These are phyloP conservation scores for Bombus terrestris DNA, from an alignment of 1,140 invertebrate species.

Conservation along the genomic window DNA sequence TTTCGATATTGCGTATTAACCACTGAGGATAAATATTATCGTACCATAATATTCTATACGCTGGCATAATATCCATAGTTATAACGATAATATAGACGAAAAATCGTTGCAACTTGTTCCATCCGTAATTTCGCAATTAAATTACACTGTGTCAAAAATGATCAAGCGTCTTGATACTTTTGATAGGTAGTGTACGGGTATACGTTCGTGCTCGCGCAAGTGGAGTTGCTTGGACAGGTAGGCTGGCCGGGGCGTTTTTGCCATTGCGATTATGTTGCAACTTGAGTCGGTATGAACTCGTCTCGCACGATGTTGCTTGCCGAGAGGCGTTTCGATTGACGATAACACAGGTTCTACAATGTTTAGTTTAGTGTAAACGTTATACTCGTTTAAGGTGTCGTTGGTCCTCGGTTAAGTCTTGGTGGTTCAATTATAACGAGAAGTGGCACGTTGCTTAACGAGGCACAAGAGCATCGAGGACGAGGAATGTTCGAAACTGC, in stretches of 20 bases:
- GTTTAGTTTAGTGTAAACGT: conserved; percentile 36
- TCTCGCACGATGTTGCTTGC: background rate
- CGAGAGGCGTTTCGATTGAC: conserved; percentile 23
- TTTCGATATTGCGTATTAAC: too few relatives aligned
- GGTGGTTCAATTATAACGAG: background rate
- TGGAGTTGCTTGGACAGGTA: background rate
- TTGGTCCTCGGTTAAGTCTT: too few relatives aligned
- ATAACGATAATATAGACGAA: too few relatives aligned
- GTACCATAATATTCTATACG: too few relatives aligned
- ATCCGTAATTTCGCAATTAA: background rate
- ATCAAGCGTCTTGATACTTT: background rate
- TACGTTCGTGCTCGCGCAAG: background rate
- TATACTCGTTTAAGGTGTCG: background rate
- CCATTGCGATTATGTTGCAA: conserved; percentile 45
- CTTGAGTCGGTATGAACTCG: conserved; percentile 27
- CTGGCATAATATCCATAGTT: too few relatives aligned
- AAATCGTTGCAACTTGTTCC: too few relatives aligned
- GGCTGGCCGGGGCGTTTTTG: conserved; percentile 19
- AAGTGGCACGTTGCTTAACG: background rate
- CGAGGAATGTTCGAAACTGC: background rate
- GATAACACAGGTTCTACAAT: conserved; percentile 31
- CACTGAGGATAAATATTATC: too few relatives aligned
- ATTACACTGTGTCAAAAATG: background rate
- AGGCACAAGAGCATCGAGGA: background rate
- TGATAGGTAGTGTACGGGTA: background rate